phyloP scores from a whole-genome alignment of 2,888 invertebrate species.

The Griposia aprilina region DNA sequence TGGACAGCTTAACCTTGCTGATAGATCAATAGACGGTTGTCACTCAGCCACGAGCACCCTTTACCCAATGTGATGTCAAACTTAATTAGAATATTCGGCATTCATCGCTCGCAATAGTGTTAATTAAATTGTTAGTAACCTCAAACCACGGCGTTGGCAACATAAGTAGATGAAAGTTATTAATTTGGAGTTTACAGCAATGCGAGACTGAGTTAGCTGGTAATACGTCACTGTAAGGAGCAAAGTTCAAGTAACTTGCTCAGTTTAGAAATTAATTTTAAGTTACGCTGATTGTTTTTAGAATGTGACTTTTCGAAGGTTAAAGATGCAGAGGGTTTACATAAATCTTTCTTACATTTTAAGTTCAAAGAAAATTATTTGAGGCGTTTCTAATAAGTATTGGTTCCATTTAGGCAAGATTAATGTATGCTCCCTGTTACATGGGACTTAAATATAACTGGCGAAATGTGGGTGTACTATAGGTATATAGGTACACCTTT shows the following conservation, averaged over 20 bases:
- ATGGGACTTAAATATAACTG: neutral
- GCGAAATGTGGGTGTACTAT: neutral
- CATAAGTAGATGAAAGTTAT: constrained; percentile 30
- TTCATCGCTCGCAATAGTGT: constrained; percentile 12
- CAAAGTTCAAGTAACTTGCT: constrained; percentile 7
- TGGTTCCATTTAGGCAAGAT: neutral
- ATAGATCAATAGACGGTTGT: neutral
- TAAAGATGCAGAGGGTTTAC: neutral
- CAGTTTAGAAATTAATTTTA: constrained; percentile 9
- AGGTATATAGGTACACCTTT: no score
- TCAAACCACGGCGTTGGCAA: constrained; percentile 23
- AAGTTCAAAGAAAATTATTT: neutral
- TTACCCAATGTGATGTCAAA: neutral
- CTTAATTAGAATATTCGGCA: neutral
- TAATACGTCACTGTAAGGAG: neutral
- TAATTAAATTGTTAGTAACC: constrained; percentile 44
- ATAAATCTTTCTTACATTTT: neutral
- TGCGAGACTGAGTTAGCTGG: constrained; percentile 26
- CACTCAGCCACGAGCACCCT: neutral
- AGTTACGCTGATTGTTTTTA: neutral
- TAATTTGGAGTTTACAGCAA: constrained; percentile 28
- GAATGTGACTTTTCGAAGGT: neutral
- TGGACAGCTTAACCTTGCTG: neutral
- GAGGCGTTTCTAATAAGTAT: neutral
- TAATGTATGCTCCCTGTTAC: neutral